Conservation (phyloP, 1,140 invertebrate genomes). For the Cardiocondyla obscurior region DNA sequence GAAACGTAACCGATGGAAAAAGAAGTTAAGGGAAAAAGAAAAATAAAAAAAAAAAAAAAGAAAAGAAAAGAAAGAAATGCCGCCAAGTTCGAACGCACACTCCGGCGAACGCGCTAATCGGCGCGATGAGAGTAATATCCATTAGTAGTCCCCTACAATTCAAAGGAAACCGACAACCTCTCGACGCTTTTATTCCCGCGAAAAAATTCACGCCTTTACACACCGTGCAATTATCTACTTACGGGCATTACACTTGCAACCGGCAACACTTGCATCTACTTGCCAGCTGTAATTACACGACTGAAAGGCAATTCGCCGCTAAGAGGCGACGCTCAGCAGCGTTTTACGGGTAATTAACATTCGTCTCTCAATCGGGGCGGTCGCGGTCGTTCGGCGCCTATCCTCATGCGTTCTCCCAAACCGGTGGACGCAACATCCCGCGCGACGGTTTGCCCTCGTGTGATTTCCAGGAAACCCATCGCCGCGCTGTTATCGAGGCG, state of each 20-base stretch:
- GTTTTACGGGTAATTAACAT: constrained; percentile 69
- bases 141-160: constrained; percentile 54
- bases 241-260: constrained; percentile 50
- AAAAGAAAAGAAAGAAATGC: background rate
- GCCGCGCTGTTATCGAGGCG: constrained; percentile 56
- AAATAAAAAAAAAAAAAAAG: background rate
- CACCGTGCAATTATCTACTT: constrained; percentile 56
- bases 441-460: constrained; percentile 54
- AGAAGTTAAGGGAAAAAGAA: too few species aligned
- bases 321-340: constrained; percentile 49
- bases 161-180: constrained; percentile 60
- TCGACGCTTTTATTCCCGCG: constrained; percentile 59
- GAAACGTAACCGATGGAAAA: constrained; percentile 5
- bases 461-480: constrained; percentile 67
- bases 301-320: constrained; percentile 39
- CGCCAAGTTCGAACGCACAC: background rate
- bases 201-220: constrained; percentile 54
- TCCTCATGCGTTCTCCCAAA: background rate
- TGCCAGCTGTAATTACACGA: constrained; percentile 64
- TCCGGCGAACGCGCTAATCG: constrained; percentile 40
- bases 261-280: constrained; percentile 61
- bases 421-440: constrained; percentile 6
- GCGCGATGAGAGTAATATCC: constrained; percentile 40
- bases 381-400: constrained; percentile 8
- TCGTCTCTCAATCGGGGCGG: constrained; percentile 59